These are phyloP conservation scores for Phocides pigmalion DNA, from an alignment of 1,140 invertebrate genomes.

Conservation along the genomic window DNA sequence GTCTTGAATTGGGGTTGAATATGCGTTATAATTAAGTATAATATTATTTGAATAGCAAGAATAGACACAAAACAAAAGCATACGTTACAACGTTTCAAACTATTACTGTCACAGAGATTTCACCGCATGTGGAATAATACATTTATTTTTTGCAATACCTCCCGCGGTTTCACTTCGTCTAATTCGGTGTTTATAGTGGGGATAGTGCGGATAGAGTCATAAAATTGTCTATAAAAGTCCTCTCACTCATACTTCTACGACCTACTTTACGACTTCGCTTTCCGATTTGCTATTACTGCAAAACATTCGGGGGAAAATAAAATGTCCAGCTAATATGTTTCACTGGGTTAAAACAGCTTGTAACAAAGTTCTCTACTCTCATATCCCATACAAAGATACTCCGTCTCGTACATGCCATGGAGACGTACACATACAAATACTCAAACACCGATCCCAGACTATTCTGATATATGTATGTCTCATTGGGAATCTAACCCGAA, in stretches of 20 bases:
- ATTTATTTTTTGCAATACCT: slow-evolving; percentile 62
- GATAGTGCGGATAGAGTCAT: slow-evolving; percentile 68
- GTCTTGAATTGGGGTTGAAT: no score
- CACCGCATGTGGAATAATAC: slow-evolving; percentile 44
- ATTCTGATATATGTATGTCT: no score
- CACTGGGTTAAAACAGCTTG: slow-evolving; percentile 18
- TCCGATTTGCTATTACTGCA: slow-evolving; percentile 52
- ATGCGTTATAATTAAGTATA: no score
- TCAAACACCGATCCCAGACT: no score
- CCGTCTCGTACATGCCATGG: no score
- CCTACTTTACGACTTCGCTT: slow-evolving; percentile 61
- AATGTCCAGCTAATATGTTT: slow-evolving; percentile 25
- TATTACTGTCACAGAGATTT: slow-evolving; percentile 1
- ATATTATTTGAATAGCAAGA: no score
- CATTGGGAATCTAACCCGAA: no score
- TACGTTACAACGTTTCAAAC: neutral
- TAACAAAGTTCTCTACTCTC: no score
- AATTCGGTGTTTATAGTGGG: slow-evolving; percentile 72
- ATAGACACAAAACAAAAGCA: no score
- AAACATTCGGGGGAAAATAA: slow-evolving; percentile 30
- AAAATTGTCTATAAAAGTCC: slow-evolving; percentile 73
- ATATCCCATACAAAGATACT: no score
- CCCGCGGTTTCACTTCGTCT: slow-evolving; percentile 69
- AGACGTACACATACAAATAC: no score
- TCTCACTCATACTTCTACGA: slow-evolving; percentile 65